Percentiles rank a stretch among this genome's conserved stretches.
Conservation (phyloP, 1,140 invertebrate species). For the Arctopsyche grandis region DNA sequence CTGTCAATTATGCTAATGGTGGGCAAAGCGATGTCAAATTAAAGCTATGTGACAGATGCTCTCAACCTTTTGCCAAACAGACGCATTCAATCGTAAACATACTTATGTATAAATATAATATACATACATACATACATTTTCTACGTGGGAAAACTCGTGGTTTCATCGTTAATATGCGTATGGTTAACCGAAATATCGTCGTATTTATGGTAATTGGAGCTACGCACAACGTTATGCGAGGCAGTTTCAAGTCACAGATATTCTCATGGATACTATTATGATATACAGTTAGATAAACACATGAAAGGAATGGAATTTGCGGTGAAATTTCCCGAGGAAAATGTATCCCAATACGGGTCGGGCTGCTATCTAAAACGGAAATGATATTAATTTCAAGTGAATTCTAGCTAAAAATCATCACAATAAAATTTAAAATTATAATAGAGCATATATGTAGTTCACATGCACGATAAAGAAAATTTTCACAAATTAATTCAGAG, state of each 20-base stretch:
- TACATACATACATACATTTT: too few relatives aligned
- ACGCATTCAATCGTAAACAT: too few relatives aligned
- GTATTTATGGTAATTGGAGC: constrained; percentile 15
- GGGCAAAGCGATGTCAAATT: not conserved
- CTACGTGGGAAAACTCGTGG: constrained; percentile 1
- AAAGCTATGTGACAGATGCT: not conserved
- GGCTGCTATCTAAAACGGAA: not conserved
- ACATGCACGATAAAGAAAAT: not conserved
- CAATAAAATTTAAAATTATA: too few relatives aligned
- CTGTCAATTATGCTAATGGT: constrained; percentile 13
- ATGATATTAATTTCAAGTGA: not conserved
- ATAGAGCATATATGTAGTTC: too few relatives aligned
- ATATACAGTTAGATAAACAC: too few relatives aligned
- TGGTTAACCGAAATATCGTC: not conserved
- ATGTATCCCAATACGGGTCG: too few relatives aligned
- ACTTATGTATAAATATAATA: too few relatives aligned
- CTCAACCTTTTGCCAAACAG: not conserved
- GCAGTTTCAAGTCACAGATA: not conserved
- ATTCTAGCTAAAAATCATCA: not conserved
- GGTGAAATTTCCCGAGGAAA: too few relatives aligned
- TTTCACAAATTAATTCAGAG: too few relatives aligned
- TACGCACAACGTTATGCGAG: not conserved
- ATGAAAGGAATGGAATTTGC: too few relatives aligned
- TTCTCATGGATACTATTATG: too few relatives aligned
- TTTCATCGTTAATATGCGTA: not conserved